A percentile compares a stretch with the other conserved stretches of the same genome.
Evolutionary conservation across 1,140 invertebrate species (phyloP).

Genomic region (Amyelois transitella): DNA sequence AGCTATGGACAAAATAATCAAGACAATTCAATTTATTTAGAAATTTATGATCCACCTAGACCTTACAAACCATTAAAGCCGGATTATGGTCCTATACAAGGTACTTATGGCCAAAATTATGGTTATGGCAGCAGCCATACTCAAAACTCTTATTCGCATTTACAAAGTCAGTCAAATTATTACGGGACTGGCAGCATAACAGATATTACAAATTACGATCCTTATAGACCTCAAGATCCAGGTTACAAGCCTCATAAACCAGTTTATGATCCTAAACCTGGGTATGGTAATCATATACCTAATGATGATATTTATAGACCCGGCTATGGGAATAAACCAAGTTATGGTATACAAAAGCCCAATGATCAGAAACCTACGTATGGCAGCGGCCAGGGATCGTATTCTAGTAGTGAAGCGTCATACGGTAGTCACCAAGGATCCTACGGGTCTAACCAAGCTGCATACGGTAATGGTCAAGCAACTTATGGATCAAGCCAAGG

Average conservation of each 20-base stretch:
- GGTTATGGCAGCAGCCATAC: conserved; percentile 28
- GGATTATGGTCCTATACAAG: conserved; percentile 24
- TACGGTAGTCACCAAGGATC: conserved; percentile 10
- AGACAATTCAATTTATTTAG: conserved; percentile 53
- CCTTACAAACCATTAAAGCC: conserved; percentile 33
- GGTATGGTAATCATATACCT: conserved; percentile 7
- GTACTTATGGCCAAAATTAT: conserved; percentile 26
- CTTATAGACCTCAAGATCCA: conserved; percentile 13
- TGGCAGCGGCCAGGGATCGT: conserved; percentile 7
- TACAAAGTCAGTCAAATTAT: conserved; percentile 29
- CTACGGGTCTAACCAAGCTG: neutral
- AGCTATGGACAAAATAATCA: conserved; percentile 43
- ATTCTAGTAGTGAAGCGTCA: conserved; percentile 9
- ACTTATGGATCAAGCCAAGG: conserved; percentile 1
- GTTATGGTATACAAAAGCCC: conserved; percentile 8
- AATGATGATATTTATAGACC: conserved; percentile 3
- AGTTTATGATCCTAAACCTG: conserved; percentile 7
- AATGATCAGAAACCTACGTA: conserved; percentile 15
- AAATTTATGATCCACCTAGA: conserved; percentile 58
- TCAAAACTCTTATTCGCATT: conserved; percentile 36
- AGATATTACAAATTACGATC: conserved; percentile 19
- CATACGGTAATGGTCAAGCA: conserved; percentile 9
- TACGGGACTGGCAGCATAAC: conserved; percentile 23
- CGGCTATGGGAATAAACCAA: neutral
- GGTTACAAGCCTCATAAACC: conserved; percentile 9